phyloP scores from a whole-genome alignment of 2,797 vertebrate species.

The Enteromius anoplus region DNA sequence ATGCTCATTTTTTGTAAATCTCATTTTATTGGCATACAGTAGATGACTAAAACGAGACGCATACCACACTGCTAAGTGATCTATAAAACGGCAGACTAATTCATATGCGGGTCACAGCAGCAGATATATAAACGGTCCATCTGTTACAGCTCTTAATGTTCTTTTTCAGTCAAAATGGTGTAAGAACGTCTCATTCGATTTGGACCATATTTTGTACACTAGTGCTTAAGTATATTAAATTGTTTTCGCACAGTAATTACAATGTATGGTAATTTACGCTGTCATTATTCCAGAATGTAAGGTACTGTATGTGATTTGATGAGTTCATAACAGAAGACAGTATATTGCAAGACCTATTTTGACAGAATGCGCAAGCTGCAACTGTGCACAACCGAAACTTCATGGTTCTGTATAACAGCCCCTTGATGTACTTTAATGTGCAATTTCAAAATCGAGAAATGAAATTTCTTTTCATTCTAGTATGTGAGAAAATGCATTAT shows the following conservation, averaged over 20 bases:
- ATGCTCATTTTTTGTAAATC: not conserved
- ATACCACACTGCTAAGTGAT: constrained; percentile 22
- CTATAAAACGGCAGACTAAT: constrained; percentile 34
- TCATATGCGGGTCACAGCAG: not conserved
- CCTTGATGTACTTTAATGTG: constrained; percentile 45
- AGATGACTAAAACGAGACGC: not conserved
- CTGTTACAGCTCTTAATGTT: constrained; percentile 12
- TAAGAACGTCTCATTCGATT: constrained; percentile 2
- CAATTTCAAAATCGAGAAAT: constrained; percentile 50
- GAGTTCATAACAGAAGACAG: not conserved
- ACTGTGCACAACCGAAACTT: constrained; percentile 2
- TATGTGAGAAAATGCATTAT: constrained; percentile 51
- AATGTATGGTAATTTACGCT: constrained; percentile 47
- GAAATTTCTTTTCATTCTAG: constrained; percentile 46
- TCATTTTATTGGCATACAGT: not conserved
- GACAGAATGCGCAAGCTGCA: constrained; percentile 1
- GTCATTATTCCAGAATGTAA: constrained; percentile 30
- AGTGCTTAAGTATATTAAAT: constrained; percentile 32
- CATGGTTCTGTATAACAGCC: constrained; percentile 35
- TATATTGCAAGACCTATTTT: constrained; percentile 13
- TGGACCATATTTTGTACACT: constrained; percentile 42
- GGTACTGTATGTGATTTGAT: not conserved
- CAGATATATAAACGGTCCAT: constrained; percentile 3
- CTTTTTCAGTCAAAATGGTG: constrained; percentile 22
- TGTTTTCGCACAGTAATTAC: constrained; percentile 41